Conservation (phyloP, 2,888 invertebrate genomes). For the Cryptocephalus moraei region DNA sequence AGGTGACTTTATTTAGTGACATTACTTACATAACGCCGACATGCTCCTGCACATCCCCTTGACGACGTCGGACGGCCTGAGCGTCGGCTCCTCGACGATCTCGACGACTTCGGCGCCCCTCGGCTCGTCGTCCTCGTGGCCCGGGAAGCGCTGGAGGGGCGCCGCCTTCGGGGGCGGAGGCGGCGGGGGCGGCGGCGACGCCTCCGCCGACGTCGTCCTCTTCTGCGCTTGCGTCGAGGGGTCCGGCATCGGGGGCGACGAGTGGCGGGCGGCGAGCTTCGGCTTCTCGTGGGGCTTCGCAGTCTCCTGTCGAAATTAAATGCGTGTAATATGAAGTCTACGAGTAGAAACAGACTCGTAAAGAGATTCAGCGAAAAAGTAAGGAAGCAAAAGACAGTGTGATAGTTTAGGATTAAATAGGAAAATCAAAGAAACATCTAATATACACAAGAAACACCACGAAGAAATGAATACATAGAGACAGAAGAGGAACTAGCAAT, state of each 20-base stretch:
- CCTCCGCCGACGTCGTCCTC: slow-evolving; percentile 3
- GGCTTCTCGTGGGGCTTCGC: slow-evolving; percentile 25
- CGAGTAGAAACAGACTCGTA: slow-evolving; percentile 1
- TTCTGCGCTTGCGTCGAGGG: slow-evolving; percentile 8
- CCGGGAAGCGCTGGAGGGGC: slow-evolving; percentile 1
- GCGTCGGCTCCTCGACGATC: slow-evolving; percentile 57
- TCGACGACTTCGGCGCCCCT: slow-evolving; percentile 39
- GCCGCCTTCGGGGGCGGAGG: slow-evolving; percentile 44
- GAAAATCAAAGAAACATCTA: too few relatives aligned
- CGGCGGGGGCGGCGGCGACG: slow-evolving; percentile 57
- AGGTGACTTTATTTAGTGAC: too few relatives aligned
- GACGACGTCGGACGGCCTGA: slow-evolving; percentile 55
- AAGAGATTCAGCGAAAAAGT: too few relatives aligned
- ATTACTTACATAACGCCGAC: slow-evolving; percentile 41
- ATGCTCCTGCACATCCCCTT: slow-evolving; percentile 48
- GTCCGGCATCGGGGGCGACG: slow-evolving; percentile 21
- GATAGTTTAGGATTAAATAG: too few relatives aligned
- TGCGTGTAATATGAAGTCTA: too few relatives aligned
- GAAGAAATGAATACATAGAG: too few relatives aligned
- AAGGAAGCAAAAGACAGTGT: too few relatives aligned
- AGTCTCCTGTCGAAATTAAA: too few relatives aligned
- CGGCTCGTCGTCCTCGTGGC: slow-evolving; percentile 24
- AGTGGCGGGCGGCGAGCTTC: slow-evolving; percentile 32
- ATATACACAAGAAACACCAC: too few relatives aligned
- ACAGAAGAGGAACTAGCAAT: too few relatives aligned